phyloP scores from a whole-genome alignment of 2,797 vertebrate species.

The Pelochelys cantorii region DNA sequence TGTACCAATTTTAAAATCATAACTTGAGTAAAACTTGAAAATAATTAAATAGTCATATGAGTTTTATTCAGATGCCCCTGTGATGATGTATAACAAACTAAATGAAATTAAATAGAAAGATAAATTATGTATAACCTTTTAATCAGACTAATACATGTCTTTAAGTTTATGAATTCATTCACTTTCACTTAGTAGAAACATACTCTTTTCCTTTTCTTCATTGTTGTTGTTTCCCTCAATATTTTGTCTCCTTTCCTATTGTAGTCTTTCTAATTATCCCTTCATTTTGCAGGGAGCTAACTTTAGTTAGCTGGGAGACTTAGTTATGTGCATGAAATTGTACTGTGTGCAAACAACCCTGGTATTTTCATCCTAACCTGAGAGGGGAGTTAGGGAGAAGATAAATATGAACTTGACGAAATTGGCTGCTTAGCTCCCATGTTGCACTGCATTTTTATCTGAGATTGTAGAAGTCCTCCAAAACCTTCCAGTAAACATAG shows the following conservation, averaged over 20 bases:
- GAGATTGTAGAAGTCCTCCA: neutral
- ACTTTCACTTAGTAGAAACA: neutral
- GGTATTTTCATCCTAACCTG: too few species aligned
- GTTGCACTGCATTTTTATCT: neutral
- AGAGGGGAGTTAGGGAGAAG: too few species aligned
- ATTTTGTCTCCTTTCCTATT: neutral
- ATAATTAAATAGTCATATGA: neutral
- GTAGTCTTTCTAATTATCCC: too few species aligned
- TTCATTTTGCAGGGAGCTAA: neutral
- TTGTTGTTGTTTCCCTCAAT: too few species aligned
- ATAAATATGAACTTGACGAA: neutral
- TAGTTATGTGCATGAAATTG: neutral
- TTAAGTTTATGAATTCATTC: neutral
- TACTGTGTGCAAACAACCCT: neutral
- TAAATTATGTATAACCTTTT: neutral
- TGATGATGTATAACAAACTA: neutral
- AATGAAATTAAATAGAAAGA: neutral
- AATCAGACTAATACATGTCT: too few species aligned
- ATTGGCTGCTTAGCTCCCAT: neutral
- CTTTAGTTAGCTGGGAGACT: neutral
- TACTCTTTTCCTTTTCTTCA: neutral
- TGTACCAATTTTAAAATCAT: neutral
- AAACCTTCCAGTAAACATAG: neutral
- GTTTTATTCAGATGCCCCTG: neutral
- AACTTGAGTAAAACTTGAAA: neutral